These are phyloP conservation scores for Rhynchomys soricoides DNA, from an alignment of 2,113 vertebrate species.

Conservation along the genomic window DNA sequence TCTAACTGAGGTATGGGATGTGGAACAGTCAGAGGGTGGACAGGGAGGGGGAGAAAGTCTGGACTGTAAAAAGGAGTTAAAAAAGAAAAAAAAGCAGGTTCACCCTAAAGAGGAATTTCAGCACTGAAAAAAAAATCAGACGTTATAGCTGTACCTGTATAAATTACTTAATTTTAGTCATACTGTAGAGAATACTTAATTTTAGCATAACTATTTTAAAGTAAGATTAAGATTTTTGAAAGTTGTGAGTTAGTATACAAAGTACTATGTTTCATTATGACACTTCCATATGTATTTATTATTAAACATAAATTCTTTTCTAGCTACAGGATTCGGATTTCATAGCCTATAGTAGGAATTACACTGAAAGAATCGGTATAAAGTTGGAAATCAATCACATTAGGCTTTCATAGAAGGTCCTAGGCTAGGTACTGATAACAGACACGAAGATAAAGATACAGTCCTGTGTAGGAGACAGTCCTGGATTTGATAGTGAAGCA, in stretches of 20 bases:
- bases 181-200: too few relatives aligned
- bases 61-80: too few relatives aligned
- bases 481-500: background rate
- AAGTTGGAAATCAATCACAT: slow-evolving; percentile 42
- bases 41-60: too few relatives aligned
- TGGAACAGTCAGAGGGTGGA: too few relatives aligned
- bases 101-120: background rate
- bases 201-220: slow-evolving; percentile 31
- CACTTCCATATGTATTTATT: background rate
- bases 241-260: background rate
- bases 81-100: too few relatives aligned
- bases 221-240: background rate
- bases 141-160: background rate
- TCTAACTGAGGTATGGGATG: too few relatives aligned
- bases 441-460: background rate
- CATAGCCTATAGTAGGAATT: background rate
- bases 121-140: background rate
- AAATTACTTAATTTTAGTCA: slow-evolving; percentile 40
- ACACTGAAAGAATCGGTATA: background rate
- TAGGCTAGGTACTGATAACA: background rate
- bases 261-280: background rate
- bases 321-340: background rate
- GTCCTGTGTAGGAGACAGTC: background rate
- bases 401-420: slow-evolving; percentile 10
- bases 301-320: slow-evolving; percentile 8